phyloP scores from a whole-genome alignment of 2,888 invertebrate genomes.

The Netelia inedita region DNA sequence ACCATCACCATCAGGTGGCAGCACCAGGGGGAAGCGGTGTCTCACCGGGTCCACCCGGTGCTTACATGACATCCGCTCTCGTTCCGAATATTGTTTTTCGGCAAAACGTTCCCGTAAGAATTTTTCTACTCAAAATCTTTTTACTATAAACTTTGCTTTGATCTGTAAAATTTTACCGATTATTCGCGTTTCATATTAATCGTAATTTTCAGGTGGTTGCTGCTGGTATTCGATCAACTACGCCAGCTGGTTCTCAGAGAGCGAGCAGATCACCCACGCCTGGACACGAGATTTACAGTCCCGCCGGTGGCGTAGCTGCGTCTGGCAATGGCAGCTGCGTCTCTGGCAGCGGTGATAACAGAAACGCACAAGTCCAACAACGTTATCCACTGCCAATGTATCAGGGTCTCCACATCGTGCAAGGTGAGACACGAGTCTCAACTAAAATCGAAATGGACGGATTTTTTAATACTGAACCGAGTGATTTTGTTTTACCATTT shows the following conservation, averaged over 20 bases:
- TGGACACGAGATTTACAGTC: constrained; percentile 80
- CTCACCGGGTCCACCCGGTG: constrained; percentile 79
- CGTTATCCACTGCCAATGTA: constrained; percentile 85
- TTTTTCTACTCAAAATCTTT: background rate
- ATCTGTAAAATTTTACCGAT: constrained; percentile 14
- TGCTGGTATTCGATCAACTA: constrained; percentile 81
- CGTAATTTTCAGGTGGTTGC: constrained; percentile 75
- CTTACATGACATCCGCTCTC: constrained; percentile 81
- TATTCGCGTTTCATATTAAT: background rate
- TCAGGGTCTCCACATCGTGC: constrained; percentile 83
- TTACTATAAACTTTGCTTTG: constrained; percentile 6
- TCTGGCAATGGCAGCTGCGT: constrained; percentile 56
- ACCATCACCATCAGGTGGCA: constrained; percentile 75
- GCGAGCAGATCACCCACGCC: constrained; percentile 83
- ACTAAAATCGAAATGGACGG: background rate
- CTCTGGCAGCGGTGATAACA: constrained; percentile 78
- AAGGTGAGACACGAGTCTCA: constrained; percentile 74
- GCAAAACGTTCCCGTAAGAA: constrained; percentile 82
- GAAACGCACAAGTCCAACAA: constrained; percentile 82
- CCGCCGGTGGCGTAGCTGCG: constrained; percentile 71
- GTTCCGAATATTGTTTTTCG: constrained; percentile 83
- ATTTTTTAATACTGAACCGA: background rate
- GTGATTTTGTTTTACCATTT: background rate
- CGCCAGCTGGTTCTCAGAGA: constrained; percentile 82
- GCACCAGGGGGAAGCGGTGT: constrained; percentile 79